These are phyloP conservation scores for Podarcis lilfordi DNA, from an alignment of 2,797 vertebrate genomes.

Conservation along the genomic window DNA sequence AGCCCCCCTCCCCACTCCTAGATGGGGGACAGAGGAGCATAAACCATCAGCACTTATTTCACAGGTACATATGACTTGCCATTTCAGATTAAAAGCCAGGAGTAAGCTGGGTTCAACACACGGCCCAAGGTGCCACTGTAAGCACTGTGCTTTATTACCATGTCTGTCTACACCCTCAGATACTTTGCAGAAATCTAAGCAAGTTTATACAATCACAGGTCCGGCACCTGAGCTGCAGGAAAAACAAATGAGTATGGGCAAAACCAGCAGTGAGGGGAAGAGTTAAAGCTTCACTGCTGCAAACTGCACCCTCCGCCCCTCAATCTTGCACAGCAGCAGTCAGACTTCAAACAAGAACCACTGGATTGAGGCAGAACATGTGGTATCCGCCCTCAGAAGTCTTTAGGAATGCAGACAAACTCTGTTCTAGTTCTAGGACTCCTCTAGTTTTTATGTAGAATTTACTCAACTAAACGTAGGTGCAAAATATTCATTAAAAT, in stretches of 20 bases:
- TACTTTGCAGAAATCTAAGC: not conserved
- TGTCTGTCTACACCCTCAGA: not conserved
- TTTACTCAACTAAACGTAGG: not conserved
- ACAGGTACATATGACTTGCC: not conserved
- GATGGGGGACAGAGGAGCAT: not conserved
- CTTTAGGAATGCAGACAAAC: not conserved
- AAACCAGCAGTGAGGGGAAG: not conserved
- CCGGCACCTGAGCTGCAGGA: not conserved
- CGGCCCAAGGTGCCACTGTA: not conserved
- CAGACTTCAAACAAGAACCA: not conserved
- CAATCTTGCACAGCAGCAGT: not conserved
- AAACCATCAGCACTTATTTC: not conserved
- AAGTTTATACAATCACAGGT: not conserved
- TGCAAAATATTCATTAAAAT: not conserved
- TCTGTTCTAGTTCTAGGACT: not conserved
- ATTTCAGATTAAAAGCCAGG: not conserved
- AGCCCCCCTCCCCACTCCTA: too few relatives aligned
- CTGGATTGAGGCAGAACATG: not conserved
- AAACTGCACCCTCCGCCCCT: not conserved
- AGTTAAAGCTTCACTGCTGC: not conserved
- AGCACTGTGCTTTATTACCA: not conserved
- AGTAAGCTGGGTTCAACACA: not conserved
- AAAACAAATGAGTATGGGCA: not conserved
- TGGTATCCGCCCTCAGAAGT: not conserved
- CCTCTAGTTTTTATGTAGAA: not conserved